Evolutionary conservation across 2,888 invertebrate genomes (phyloP), one percentile per base, ranked within the genome.

Genomic region (Polydrusus tereticollis): DNA sequence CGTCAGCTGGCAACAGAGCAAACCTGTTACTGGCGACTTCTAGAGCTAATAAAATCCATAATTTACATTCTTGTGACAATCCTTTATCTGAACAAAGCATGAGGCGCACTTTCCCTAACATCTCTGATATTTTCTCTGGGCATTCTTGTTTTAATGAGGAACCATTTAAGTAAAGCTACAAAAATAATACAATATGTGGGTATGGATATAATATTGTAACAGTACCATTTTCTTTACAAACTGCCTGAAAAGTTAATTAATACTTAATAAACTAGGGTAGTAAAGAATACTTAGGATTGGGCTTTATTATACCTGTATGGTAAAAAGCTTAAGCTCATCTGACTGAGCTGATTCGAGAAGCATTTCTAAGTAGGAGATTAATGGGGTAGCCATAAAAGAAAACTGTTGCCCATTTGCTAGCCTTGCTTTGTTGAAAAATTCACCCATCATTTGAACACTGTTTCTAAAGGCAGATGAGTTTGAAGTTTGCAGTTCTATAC

Each of bases 281-380:
- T n/a, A n/a, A n/a, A n/a, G n/a, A n/a, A n/a, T n/a, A n/a, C n/a
- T n/a, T n/a, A n/a, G n/a, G n/a, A n/a, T n/a, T n/a, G n/a, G n/a
- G n/a, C n/a, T n/a, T n/a, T n/a, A n/a, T n/a, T n/a, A n/a, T 82
- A 87, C 87, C 82, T 86, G 84, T 58, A 76, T 80, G 18, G 85
- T 81, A 70, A 85, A 85, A 36, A 87, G 78, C 78, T 85, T 83
- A 16, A 86, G 78, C 78, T 87, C 86, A 16, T 81, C 80, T 57
- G 83, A 81, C 33, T 82, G 80, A 20, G 78, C 80, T 47, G 80
- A 78, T 69, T 87, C 85, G 18, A 88, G 77, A 8, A 87, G 74
- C 80, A 85, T 81, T 66, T 84, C 82, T 57, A 87, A 80, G 75
- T 85, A 87, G 16, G 80, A 77, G 12, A 85, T 45, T 57, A 87